A percentile compares a stretch with the other conserved stretches of the same genome.
Conservation (phyloP, 2,797 vertebrate species). For the Rhinella marina region DNA sequence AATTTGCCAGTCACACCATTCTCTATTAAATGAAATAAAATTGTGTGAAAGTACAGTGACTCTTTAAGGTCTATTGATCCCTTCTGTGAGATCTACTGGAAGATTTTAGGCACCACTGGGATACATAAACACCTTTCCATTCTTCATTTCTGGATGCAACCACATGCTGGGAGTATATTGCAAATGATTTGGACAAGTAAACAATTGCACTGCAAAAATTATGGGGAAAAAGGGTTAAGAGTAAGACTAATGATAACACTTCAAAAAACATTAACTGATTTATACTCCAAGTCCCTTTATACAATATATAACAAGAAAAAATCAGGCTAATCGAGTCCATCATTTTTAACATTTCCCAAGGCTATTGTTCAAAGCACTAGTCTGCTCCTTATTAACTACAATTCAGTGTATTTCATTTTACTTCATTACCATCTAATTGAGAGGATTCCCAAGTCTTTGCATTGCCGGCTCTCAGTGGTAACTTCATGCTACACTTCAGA, state of each 20-base stretch:
- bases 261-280: not conserved
- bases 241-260: not conserved
- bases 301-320: conserved; percentile 4
- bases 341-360: conserved; percentile 1
- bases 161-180: not conserved
- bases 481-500: not conserved
- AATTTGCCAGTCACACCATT: too few species aligned
- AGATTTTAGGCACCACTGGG: not conserved
- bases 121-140: not conserved
- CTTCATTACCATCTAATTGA: conserved; percentile 9
- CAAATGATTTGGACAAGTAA: not conserved
- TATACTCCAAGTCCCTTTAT: conserved; percentile 10
- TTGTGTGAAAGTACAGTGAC: too few species aligned
- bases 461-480: not conserved
- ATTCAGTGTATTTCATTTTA: not conserved
- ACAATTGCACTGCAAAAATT: not conserved
- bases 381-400: not conserved
- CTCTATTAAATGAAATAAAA: too few species aligned
- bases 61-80: not conserved
- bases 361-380: not conserved
- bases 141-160: not conserved
- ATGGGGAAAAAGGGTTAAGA: not conserved
- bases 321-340: not conserved
- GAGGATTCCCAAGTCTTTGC: conserved; percentile 2
- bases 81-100: not conserved